Evolutionary conservation across 2,797 vertebrate genomes (phyloP), one percentile per base, ranked within the genome.

Genomic region (Smutsia gigantea): DNA sequence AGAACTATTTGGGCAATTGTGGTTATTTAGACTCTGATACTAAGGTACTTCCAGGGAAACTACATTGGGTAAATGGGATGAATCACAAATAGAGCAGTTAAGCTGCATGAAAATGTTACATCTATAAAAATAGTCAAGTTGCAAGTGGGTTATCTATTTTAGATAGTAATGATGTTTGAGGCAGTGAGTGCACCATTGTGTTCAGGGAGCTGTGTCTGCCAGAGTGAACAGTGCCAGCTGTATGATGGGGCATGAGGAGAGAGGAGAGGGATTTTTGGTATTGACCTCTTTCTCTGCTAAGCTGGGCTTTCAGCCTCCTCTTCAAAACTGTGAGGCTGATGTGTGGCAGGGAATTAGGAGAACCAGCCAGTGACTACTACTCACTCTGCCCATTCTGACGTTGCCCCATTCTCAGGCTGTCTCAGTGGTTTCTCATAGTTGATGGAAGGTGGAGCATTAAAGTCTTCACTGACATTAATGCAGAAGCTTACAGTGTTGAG

Each of bases 101-200:
- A 87, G 25, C 83, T 74, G 88, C 66, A 25, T 51, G 86, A 85
- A 95, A 96, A 96, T 85, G 93, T 95, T 95, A 17, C 93, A 87
- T 97, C 90, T 95, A 90, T 95, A 97, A 97, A 97, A 97, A 97
- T 94, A 96, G 96, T 95, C 89, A 82, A 93, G 94, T 96, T 97
- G 93, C 95, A 96, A 97, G 96, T 97, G 96, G 96, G 96, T 96
- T 97, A 95, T 97, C 97, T 97, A 96, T 98, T 98, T 98, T 97
- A 94, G 94, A 93, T 94, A 93, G 90, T 96, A 91, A 97, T 92
- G 97, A 90, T 97, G 95, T 97, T 98, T 87, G 95, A 95, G 90
- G 95, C 49, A 6, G 95, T 97, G 97, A 97, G 97, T 97, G 93
- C 93, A 86, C 93, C 83, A 97, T 97, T 97, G 78, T 97, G 93